Percentiles rank a stretch among this genome's conserved stretches.
phyloP scores from a whole-genome alignment of 2,113 vertebrate species.

The Gadus chalcogrammus region DNA sequence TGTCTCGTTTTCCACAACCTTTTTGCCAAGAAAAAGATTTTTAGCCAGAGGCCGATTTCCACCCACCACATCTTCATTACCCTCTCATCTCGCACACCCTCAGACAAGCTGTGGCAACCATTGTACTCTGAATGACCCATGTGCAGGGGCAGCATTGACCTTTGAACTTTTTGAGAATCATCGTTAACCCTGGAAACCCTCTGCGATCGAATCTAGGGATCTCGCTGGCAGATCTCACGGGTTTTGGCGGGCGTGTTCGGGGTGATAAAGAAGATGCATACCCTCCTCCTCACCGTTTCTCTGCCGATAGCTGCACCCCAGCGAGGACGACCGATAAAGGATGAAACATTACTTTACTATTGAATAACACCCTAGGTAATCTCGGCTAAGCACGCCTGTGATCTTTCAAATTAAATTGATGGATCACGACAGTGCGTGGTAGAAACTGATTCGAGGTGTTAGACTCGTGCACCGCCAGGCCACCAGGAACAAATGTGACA shows the following conservation, averaged over 20 bases:
- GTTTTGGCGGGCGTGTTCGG: conserved; percentile 1
- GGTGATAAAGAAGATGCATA: conserved; percentile 30
- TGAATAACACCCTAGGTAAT: conserved; percentile 66
- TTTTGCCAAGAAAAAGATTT: neutral
- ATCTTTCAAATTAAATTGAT: conserved; percentile 74
- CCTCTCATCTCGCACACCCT: neutral
- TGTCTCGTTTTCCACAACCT: too few relatives aligned
- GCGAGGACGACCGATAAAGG: conserved; percentile 50
- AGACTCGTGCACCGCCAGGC: conserved; percentile 36
- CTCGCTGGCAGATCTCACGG: conserved; percentile 7
- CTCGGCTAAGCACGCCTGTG: conserved; percentile 52
- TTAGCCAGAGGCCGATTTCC: neutral
- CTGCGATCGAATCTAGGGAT: neutral
- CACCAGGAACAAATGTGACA: conserved; percentile 55
- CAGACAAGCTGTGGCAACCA: neutral
- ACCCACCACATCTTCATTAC: neutral
- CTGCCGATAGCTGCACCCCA: conserved; percentile 11
- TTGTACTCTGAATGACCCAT: neutral
- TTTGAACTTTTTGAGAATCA: conserved; percentile 9
- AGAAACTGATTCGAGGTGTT: conserved; percentile 61
- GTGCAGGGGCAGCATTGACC: conserved; percentile 5
- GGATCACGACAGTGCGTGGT: conserved; percentile 58
- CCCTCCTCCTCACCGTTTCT: conserved; percentile 7
- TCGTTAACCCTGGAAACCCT: neutral
- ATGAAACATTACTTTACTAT: conserved; percentile 59